Evolutionary conservation across 1,140 invertebrate species (phyloP).

Genomic region (Hydropsyche tenuis): DNA sequence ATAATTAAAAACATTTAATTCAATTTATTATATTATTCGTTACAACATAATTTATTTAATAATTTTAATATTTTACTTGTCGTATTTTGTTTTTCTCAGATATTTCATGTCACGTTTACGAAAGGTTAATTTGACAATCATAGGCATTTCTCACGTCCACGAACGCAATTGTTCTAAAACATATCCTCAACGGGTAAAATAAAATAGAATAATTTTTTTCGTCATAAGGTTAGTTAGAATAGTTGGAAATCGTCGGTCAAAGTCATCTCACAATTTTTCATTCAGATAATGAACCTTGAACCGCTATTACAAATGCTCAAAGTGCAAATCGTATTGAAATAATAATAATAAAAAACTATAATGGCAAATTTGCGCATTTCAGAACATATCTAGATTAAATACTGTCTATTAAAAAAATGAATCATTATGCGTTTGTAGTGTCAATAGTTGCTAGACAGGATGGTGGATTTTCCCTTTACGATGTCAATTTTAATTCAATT

Average conservation of each 20-base stretch:
- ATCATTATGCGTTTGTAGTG: not conserved
- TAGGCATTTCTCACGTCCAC: not conserved
- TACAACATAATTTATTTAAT: too few species aligned
- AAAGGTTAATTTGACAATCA: not conserved
- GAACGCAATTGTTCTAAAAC: too few species aligned
- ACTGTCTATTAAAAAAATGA: too few species aligned
- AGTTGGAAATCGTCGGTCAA: constrained; percentile 28
- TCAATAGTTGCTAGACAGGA: not conserved
- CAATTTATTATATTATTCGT: too few species aligned
- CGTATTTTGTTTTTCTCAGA: too few species aligned
- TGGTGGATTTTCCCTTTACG: not conserved
- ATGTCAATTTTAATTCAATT: too few species aligned
- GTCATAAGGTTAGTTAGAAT: not conserved
- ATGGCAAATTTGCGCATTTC: too few species aligned
- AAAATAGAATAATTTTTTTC: not conserved
- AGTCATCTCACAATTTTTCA: constrained; percentile 32
- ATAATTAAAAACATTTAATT: not conserved
- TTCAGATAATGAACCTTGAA: constrained; percentile 31
- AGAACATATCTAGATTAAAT: too few species aligned
- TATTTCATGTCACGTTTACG: too few species aligned
- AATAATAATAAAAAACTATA: not conserved
- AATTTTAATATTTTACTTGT: too few species aligned
- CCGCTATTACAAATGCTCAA: constrained; percentile 26
- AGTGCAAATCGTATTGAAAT: constrained; percentile 13
- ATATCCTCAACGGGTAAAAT: too few species aligned